phyloP scores from a whole-genome alignment of 2,113 vertebrate species.

The Paracanthobrama guichenoti region DNA sequence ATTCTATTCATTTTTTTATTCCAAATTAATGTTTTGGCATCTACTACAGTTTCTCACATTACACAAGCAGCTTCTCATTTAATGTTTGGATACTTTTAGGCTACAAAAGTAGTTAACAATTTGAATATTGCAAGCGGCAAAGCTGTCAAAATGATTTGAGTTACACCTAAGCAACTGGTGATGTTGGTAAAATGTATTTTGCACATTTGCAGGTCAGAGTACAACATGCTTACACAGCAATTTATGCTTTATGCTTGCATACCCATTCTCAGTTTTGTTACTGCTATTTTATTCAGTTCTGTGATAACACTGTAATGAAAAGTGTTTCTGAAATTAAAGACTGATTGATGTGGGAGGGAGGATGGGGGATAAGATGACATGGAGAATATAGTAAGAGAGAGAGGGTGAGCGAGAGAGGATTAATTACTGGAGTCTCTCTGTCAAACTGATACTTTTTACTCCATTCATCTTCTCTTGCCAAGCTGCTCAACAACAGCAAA shows the following conservation, averaged over 20 bases:
- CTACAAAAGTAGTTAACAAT: neutral
- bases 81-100: neutral
- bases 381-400: neutral
- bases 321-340: neutral
- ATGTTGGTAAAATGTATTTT: neutral
- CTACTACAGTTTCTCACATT: neutral
- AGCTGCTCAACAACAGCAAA: conserved; percentile 45
- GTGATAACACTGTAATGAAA: neutral
- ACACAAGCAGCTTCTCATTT: neutral
- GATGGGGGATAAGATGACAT: conserved; percentile 13
- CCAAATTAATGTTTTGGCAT: neutral
- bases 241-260: neutral
- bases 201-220: neutral
- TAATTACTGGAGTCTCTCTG: conserved; percentile 51
- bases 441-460: conserved; percentile 42
- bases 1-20: neutral
- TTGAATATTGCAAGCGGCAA: neutral
- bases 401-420: conserved; percentile 41
- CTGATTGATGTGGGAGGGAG: neutral
- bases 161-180: neutral
- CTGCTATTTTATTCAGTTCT: neutral
- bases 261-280: neutral
- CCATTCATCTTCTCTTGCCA: conserved; percentile 45
- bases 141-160: neutral
- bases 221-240: neutral